Evolutionary conservation across 1,140 invertebrate species (phyloP).

Genomic region (Papilio xuthus): DNA sequence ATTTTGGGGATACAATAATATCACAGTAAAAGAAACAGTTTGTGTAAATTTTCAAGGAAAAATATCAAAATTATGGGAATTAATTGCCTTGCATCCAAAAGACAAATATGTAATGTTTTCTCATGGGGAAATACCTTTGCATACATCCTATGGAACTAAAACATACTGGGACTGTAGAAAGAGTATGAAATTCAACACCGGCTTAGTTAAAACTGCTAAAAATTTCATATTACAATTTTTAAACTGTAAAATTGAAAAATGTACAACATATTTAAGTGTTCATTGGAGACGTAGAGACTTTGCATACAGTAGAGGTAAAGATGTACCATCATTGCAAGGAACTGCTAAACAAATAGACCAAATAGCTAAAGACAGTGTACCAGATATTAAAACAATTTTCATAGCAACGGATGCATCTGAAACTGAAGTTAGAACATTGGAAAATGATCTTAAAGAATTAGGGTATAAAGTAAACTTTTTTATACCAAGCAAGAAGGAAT

Average conservation of each 20-base stretch:
- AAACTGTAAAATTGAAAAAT: slow-evolving; percentile 84
- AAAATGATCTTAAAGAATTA: slow-evolving; percentile 63
- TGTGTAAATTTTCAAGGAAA: slow-evolving; percentile 94
- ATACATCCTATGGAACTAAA: slow-evolving; percentile 91
- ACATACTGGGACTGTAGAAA: slow-evolving; percentile 93
- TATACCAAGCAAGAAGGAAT: slow-evolving; percentile 76
- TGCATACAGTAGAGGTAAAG: slow-evolving; percentile 83
- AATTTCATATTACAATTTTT: slow-evolving; percentile 87
- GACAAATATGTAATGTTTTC: slow-evolving; percentile 88
- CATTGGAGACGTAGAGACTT: slow-evolving; percentile 95
- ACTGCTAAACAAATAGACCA: slow-evolving; percentile 88
- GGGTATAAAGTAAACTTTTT: slow-evolving; percentile 64
- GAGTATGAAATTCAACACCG: slow-evolving; percentile 93
- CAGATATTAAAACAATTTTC: slow-evolving; percentile 86
- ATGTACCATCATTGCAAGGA: slow-evolving; percentile 87
- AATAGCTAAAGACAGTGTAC: slow-evolving; percentile 78
- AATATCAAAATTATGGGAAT: slow-evolving; percentile 83
- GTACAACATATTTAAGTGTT: slow-evolving; percentile 89
- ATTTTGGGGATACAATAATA: slow-evolving; percentile 82
- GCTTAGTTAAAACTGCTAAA: slow-evolving; percentile 87
- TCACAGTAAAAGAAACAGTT: slow-evolving; percentile 85
- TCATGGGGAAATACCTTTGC: slow-evolving; percentile 93
- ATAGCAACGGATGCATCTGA: slow-evolving; percentile 90
- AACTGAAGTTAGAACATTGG: slow-evolving; percentile 79
- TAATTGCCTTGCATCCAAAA: slow-evolving; percentile 72